Percentiles rank a stretch among this genome's conserved stretches.
Conservation (phyloP, 2,888 invertebrate species). For the Eupithecia abbreviata region DNA sequence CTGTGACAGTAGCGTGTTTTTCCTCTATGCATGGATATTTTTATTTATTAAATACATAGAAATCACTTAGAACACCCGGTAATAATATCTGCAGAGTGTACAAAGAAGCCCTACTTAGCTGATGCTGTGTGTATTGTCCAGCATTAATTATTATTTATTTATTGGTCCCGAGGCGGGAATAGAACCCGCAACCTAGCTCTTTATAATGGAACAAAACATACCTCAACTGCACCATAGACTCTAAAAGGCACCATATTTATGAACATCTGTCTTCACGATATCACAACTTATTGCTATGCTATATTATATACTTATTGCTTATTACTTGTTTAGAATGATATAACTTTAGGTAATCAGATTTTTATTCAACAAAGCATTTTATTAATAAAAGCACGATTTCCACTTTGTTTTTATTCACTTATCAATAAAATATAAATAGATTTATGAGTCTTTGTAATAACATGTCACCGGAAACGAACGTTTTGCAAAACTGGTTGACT, state of each 20-base stretch:
- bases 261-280: conserved; percentile 16
- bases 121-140: not conserved
- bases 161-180: not conserved
- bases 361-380: no score
- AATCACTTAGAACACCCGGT: no score
- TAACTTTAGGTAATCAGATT: no score
- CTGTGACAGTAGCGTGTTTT: no score
- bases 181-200: not conserved
- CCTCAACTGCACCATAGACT: conserved; percentile 37
- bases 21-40: no score
- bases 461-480: conserved; percentile 1
- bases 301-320: not conserved
- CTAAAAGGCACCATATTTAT: conserved; percentile 27
- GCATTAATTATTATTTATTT: not conserved
- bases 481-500: conserved; percentile 11
- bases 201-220: conserved; percentile 12
- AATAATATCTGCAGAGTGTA: no score
- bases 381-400: not conserved
- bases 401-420: not conserved
- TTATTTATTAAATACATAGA: no score
- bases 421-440: not conserved
- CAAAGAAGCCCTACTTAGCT: not conserved
- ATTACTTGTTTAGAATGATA: no score
- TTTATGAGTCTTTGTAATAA: not conserved
- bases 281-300: not conserved